These are phyloP conservation scores for Gobio gobio DNA, from an alignment of 2,113 vertebrate genomes.

Conservation along the genomic window DNA sequence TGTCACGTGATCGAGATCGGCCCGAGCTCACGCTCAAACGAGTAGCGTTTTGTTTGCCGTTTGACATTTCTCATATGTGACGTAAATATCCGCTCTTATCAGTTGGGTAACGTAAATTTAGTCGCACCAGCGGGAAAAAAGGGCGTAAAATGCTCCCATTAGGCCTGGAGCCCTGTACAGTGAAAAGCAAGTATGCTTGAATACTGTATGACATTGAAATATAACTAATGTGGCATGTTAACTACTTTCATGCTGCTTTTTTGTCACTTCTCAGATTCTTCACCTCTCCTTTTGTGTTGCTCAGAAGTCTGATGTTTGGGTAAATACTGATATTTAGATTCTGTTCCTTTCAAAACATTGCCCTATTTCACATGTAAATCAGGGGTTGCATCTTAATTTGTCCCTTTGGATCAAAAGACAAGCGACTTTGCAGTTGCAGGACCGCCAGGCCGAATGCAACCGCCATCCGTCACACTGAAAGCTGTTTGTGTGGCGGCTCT, in stretches of 20 bases:
- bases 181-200: background rate
- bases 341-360: background rate
- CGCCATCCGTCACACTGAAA: background rate
- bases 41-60: no score
- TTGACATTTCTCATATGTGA: no score
- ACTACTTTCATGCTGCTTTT: background rate
- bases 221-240: background rate
- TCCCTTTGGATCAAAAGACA: background rate
- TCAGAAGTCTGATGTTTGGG: background rate
- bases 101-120: no score
- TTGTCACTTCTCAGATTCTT: background rate
- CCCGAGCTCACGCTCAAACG: no score
- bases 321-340: background rate
- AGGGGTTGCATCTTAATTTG: background rate
- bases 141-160: no score
- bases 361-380: background rate
- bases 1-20: no score
- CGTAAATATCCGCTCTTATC: no score
- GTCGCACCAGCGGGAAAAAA: no score
- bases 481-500: slow-evolving; percentile 35
- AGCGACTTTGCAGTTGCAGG: background rate
- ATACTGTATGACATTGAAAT: background rate
- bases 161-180: no score
- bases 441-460: background rate
- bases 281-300: background rate